Evolutionary conservation across 1,140 invertebrate species (phyloP).

Genomic region (Dendrolimus kikuchii): DNA sequence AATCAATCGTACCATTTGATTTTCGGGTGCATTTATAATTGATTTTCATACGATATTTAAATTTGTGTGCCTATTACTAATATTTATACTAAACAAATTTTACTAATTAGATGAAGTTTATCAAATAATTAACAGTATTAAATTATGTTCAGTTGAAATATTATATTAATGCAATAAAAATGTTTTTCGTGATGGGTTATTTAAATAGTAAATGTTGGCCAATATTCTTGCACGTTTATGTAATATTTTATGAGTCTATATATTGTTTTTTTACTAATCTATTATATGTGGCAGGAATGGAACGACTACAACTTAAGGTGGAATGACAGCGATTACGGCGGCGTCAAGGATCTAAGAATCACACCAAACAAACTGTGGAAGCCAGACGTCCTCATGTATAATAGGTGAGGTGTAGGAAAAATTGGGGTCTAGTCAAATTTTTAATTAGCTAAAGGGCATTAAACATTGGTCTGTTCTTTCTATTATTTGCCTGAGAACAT

Average conservation of each 20-base stretch:
- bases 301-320: conserved; percentile 96
- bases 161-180: too few species aligned
- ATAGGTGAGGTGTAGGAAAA: conserved; percentile 82
- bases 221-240: conserved; percentile 11
- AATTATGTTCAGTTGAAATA: too few species aligned
- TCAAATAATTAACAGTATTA: too few species aligned
- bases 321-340: conserved; percentile 95
- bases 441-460: conserved; percentile 9
- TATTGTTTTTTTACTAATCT: conserved; percentile 6
- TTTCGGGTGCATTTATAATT: too few species aligned
- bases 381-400: conserved; percentile 98
- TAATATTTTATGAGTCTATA: conserved; percentile 12
- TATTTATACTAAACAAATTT: too few species aligned
- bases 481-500: too few species aligned
- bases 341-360: conserved; percentile 93
- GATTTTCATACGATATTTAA: too few species aligned
- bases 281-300: conserved; percentile 86
- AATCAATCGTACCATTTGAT: too few species aligned
- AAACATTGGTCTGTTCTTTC: neutral
- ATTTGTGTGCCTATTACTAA: too few species aligned
- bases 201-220: conserved; percentile 5
- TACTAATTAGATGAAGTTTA: too few species aligned
- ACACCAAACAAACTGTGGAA: conserved; percentile 97
- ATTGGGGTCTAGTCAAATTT: too few species aligned
- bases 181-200: too few species aligned